Conservation (phyloP, 2,888 invertebrate species). For the Erebia epiphron region DNA sequence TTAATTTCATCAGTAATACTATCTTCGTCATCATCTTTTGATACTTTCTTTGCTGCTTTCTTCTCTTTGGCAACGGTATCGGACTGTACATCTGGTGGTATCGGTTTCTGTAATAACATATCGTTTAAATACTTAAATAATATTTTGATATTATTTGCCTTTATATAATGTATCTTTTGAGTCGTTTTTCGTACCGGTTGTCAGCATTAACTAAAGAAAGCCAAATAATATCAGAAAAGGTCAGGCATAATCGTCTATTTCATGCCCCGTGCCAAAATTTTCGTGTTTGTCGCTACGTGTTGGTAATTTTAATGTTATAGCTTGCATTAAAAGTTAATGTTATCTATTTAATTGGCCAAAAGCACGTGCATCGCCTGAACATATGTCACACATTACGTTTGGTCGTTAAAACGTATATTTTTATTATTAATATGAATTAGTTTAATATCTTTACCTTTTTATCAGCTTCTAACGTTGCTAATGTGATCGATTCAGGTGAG, state of each 20-base stretch:
- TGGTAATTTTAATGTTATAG: background rate
- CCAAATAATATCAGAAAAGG: no score
- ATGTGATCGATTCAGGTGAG: slow-evolving; percentile 55
- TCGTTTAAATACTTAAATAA: background rate
- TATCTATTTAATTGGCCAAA: slow-evolving; percentile 18
- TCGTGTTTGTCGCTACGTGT: background rate
- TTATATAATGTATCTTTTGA: no score
- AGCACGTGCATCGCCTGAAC: slow-evolving; percentile 36
- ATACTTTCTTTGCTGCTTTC: slow-evolving; percentile 40
- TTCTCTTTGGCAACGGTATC: slow-evolving; percentile 37
- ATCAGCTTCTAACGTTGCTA: slow-evolving; percentile 49
- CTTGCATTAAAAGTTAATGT: background rate
- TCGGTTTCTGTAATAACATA: slow-evolving; percentile 40
- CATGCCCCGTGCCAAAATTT: background rate
- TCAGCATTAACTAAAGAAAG: background rate
- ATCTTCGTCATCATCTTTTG: slow-evolving; percentile 52
- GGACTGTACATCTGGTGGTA: slow-evolving; percentile 49
- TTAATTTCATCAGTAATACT: slow-evolving; percentile 64
- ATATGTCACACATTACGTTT: background rate
- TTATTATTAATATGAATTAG: no score
- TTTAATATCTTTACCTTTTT: slow-evolving; percentile 50
- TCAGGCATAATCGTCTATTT: background rate
- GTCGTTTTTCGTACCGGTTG: background rate
- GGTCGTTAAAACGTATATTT: no score
- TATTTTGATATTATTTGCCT: no score